Percentiles rank a stretch among this genome's conserved stretches.
phyloP scores from a whole-genome alignment of 2,113 vertebrate genomes.

The Xerus inauris region DNA sequence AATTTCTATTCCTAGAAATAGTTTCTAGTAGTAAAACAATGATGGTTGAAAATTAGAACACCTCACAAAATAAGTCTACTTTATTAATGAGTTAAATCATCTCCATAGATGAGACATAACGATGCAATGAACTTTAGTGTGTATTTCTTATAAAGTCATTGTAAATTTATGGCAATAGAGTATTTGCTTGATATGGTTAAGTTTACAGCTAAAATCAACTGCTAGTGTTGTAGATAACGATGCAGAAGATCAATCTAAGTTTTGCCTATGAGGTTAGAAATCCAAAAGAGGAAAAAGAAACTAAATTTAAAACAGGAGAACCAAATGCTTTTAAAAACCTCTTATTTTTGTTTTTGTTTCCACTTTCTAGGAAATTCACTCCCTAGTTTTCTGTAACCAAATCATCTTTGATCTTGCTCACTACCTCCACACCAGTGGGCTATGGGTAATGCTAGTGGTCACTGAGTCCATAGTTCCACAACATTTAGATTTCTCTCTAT shows the following conservation, averaged over 20 bases:
- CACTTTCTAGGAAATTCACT: fast-evolving
- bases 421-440: neutral
- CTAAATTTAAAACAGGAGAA: neutral
- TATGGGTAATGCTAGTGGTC: neutral
- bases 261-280: neutral
- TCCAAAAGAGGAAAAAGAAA: neutral
- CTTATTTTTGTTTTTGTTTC: neutral
- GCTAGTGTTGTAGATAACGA: neutral
- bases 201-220: neutral
- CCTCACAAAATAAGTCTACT: neutral
- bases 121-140: neutral
- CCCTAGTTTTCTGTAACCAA: neutral
- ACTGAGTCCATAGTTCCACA: neutral
- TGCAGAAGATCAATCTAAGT: neutral
- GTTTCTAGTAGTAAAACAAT: neutral
- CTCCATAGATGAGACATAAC: neutral
- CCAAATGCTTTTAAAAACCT: neutral
- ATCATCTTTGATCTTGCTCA: neutral
- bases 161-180: neutral
- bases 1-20: neutral
- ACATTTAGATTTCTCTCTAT: neutral
- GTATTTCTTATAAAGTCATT: neutral
- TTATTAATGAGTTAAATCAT: conserved; percentile 38
- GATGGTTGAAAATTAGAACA: conserved; percentile 19
- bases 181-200: neutral